A percentile compares a stretch with the other conserved stretches of the same genome.
Conservation (phyloP, 2,113 vertebrate genomes). For the Catharus minimus region DNA sequence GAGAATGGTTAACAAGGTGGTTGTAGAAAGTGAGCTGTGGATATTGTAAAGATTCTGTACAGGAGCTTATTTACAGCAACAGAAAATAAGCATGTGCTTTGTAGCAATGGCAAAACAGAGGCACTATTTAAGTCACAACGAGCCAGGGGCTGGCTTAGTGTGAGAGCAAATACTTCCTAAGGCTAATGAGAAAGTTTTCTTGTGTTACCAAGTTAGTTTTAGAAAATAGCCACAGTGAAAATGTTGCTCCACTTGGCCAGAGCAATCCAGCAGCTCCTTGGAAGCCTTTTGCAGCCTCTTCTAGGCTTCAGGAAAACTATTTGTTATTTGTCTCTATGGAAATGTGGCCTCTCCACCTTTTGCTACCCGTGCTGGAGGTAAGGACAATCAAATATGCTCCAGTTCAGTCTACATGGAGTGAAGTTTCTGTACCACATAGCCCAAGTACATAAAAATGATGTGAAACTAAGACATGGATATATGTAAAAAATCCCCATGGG, state of each 20-base stretch:
- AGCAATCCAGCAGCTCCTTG: background rate
- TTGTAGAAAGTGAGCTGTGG: background rate
- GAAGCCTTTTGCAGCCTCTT: background rate
- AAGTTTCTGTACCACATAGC: background rate
- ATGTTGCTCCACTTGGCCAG: background rate
- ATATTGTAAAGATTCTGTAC: background rate
- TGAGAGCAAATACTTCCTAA: background rate
- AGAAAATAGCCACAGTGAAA: background rate
- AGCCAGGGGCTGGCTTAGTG: background rate
- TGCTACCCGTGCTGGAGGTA: background rate
- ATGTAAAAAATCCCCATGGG: background rate
- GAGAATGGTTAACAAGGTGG: background rate
- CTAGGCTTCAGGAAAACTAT: background rate
- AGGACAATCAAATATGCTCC: background rate
- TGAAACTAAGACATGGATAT: background rate
- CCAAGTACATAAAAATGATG: background rate
- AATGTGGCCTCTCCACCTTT: background rate
- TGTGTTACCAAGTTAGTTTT: background rate
- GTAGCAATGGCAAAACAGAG: background rate
- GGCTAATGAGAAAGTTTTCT: background rate
- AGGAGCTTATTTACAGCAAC: background rate
- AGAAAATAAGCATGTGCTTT: background rate
- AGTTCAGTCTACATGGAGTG: background rate
- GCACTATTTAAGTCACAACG: background rate
- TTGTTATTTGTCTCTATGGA: background rate